Evolutionary conservation across 2,113 vertebrate species (phyloP).

Genomic region (Myrmecophaga tridactyla): DNA sequence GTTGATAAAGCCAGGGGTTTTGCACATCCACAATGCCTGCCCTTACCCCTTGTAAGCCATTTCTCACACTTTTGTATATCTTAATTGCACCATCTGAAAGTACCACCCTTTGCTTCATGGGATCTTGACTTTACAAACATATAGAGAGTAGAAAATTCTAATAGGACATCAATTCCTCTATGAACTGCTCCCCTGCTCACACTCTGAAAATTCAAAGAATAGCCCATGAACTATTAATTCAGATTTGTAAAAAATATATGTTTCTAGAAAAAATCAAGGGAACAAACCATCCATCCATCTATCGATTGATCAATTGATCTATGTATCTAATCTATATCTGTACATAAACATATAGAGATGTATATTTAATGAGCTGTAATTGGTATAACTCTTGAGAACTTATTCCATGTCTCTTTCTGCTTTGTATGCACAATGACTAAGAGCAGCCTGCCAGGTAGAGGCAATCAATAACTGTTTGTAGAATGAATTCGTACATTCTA

Average conservation of each 20-base stretch:
- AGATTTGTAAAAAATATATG: neutral
- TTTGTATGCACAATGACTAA: neutral
- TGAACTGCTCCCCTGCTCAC: neutral
- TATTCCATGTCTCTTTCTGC: neutral
- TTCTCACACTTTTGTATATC: neutral
- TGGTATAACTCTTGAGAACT: neutral
- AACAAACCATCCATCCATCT: neutral
- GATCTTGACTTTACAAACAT: neutral
- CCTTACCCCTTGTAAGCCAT: no score
- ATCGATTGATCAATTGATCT: no score
- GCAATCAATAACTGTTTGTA: neutral
- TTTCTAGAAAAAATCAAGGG: neutral
- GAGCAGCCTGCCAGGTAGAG: neutral
- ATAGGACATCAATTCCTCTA: no score
- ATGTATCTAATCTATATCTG: no score
- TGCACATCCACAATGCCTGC: neutral
- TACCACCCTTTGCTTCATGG: no score
- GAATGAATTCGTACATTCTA: neutral
- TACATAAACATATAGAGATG: no score
- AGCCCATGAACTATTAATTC: neutral
- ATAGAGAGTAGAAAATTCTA: neutral
- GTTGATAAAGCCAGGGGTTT: neutral
- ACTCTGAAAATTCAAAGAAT: neutral
- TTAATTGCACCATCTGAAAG: no score
- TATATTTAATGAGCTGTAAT: neutral